These are phyloP conservation scores for Eudasyphora cyanicolor DNA, from an alignment of 2,888 invertebrate species.

Conservation along the genomic window DNA sequence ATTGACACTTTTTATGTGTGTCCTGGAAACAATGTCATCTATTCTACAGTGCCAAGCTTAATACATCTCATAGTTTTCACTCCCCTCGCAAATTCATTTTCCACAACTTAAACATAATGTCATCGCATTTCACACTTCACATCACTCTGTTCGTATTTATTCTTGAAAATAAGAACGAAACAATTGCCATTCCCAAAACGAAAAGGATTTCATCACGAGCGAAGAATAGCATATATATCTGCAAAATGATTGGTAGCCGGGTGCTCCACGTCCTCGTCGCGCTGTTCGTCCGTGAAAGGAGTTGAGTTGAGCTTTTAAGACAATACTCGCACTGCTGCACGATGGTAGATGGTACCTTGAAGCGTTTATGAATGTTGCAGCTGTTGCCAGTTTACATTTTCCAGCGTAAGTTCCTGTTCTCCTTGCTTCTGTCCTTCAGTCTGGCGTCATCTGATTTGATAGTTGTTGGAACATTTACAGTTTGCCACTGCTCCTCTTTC, in stretches of 20 bases:
- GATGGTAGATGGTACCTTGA: no score
- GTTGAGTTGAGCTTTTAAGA: constrained; percentile 57
- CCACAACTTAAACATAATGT: not conserved
- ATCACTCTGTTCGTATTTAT: not conserved
- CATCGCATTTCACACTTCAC: not conserved
- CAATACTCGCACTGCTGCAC: no score
- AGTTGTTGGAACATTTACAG: not conserved
- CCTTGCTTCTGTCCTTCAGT: no score
- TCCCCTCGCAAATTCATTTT: not conserved
- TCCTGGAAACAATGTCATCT: no score
- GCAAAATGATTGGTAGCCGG: not conserved
- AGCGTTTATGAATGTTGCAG: constrained; percentile 58
- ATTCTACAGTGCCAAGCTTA: no score
- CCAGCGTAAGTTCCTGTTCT: constrained; percentile 48
- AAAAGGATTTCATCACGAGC: not conserved
- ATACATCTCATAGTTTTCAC: not conserved
- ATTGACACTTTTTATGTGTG: no score
- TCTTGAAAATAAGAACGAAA: not conserved
- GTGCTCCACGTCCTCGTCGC: not conserved
- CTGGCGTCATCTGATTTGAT: not conserved
- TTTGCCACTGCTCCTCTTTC: constrained; percentile 9
- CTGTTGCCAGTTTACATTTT: constrained; percentile 56
- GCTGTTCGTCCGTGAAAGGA: not conserved
- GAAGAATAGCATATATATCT: not conserved
- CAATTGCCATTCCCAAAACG: not conserved